Evolutionary conservation across 2,797 vertebrate species (phyloP).

Genomic region (Silurus aristotelis): DNA sequence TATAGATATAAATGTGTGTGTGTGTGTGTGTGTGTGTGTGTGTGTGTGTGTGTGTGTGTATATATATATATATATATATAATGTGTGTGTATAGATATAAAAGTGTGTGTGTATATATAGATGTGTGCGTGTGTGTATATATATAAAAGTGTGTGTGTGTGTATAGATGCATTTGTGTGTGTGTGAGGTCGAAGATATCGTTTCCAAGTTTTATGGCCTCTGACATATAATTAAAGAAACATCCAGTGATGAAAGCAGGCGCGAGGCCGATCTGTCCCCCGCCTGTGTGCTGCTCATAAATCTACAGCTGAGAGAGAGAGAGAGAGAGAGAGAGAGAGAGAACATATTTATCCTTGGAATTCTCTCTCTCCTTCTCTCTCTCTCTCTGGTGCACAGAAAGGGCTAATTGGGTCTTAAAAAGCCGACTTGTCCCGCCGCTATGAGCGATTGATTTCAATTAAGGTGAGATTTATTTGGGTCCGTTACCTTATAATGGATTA

Average conservation of each 20-base stretch:
- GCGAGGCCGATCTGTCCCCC: conserved; percentile 71
- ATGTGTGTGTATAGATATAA: too few species aligned
- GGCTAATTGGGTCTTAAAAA: conserved; percentile 84
- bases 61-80: too few species aligned
- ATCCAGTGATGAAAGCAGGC: conserved; percentile 81
- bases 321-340: conserved; percentile 28
- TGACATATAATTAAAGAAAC: conserved; percentile 87
- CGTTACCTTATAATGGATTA: conserved; percentile 81
- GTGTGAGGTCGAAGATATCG: conserved; percentile 59
- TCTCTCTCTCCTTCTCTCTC: conserved; percentile 63
- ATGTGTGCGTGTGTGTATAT: conserved; percentile 16
- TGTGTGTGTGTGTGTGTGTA: too few species aligned
- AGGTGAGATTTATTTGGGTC: conserved; percentile 78
- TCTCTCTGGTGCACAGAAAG: conserved; percentile 61
- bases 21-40: too few species aligned
- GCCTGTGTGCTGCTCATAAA: conserved; percentile 76
- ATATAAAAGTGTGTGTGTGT: not conserved
- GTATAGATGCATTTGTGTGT: not conserved
- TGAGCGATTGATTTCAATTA: conserved; percentile 84
- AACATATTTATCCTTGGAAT: conserved; percentile 70
- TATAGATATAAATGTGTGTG: too few species aligned
- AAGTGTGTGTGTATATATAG: not conserved
- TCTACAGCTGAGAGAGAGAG: conserved; percentile 55
- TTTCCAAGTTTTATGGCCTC: conserved; percentile 77
- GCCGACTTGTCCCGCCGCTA: conserved; percentile 76